phyloP scores from a whole-genome alignment of 2,113 vertebrate species.

The Labeo rohita region DNA sequence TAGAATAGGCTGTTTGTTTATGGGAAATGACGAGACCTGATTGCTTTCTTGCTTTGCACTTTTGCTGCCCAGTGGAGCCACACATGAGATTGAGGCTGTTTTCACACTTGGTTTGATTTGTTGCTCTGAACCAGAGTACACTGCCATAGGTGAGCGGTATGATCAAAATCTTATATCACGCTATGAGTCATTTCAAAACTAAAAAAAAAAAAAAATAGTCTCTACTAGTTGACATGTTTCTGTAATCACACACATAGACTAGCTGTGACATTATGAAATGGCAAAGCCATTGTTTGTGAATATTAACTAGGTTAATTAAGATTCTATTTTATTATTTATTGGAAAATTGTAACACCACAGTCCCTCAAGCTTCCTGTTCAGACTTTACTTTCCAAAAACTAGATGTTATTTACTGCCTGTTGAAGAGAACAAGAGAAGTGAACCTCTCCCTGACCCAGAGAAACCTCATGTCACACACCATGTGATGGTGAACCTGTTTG shows the following conservation, averaged over 20 bases:
- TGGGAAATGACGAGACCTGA: neutral
- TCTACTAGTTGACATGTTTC: neutral
- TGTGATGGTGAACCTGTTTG: slow-evolving; percentile 14
- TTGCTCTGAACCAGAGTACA: neutral
- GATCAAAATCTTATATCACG: neutral
- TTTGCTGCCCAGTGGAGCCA: neutral
- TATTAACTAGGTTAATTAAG: neutral
- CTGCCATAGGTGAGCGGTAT: neutral
- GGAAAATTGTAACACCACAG: neutral
- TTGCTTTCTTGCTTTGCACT: slow-evolving; percentile 6
- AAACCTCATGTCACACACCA: slow-evolving; percentile 1
- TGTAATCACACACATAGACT: neutral
- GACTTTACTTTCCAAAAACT: slow-evolving; percentile 27
- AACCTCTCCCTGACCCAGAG: slow-evolving; percentile 6
- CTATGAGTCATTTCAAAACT: neutral
- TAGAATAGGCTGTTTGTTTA: slow-evolving; percentile 13
- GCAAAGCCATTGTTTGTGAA: neutral
- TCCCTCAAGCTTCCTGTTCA: neutral
- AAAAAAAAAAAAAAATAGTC: neutral
- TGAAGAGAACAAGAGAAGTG: slow-evolving; percentile 2
- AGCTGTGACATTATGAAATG: neutral
- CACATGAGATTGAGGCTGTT: slow-evolving; percentile 2
- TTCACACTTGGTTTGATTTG: slow-evolving; percentile 4
- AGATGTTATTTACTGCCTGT: slow-evolving; percentile 50
- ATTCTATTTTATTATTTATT: neutral